Evolutionary conservation across 2,888 invertebrate genomes (phyloP).

Genomic region (Dexiosoma caninum): DNA sequence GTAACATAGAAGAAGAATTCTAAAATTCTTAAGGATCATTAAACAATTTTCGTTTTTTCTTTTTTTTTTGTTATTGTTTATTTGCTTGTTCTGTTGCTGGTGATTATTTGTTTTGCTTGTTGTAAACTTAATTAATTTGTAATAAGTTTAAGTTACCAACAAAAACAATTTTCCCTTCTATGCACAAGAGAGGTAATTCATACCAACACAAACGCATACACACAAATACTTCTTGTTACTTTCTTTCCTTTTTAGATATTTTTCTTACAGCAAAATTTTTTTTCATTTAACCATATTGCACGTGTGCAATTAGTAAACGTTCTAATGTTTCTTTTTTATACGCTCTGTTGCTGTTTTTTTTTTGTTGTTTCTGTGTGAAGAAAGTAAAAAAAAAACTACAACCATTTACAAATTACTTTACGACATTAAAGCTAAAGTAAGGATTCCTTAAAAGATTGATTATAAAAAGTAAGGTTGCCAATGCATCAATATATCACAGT

Average conservation of each 20-base stretch:
- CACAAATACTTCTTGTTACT: background rate
- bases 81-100: background rate
- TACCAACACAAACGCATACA: background rate
- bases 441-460: conserved; percentile 59
- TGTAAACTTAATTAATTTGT: conserved; percentile 59
- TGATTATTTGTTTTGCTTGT: conserved; percentile 16
- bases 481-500: conserved; percentile 24
- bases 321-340: conserved; percentile 17
- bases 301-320: conserved; percentile 50
- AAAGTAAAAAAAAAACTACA: conserved; percentile 4
- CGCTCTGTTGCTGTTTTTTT: background rate
- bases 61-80: conserved; percentile 15
- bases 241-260: conserved; percentile 1
- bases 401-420: conserved; percentile 61
- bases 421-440: conserved; percentile 47
- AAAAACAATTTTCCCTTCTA: conserved; percentile 31
- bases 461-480: conserved; percentile 40
- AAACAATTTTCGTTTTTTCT: conserved; percentile 34
- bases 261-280: background rate
- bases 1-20: conserved; percentile 27
- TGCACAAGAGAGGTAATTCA: conserved; percentile 2
- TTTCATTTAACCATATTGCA: conserved; percentile 38
- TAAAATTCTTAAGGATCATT: conserved; percentile 55
- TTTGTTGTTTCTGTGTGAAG: background rate
- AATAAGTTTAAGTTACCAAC: conserved; percentile 40